Conservation (phyloP, 1,140 invertebrate genomes). For the Colletes latitarsis region DNA sequence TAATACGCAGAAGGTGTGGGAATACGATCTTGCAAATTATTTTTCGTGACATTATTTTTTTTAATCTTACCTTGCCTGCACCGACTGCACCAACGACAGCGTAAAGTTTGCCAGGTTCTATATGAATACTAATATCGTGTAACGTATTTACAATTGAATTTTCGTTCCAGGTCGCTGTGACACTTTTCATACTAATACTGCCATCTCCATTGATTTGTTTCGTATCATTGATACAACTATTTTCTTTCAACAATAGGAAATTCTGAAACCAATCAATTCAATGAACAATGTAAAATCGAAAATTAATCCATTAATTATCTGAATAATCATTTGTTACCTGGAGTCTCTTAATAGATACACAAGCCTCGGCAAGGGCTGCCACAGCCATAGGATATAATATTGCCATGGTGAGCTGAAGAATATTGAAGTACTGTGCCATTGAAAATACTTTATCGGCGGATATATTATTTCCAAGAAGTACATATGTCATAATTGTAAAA, state of each 20-base stretch:
- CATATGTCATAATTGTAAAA: conserved; percentile 86
- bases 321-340: conserved; percentile 75
- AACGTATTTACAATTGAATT: conserved; percentile 83
- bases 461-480: conserved; percentile 84
- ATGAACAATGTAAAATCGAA: neutral
- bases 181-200: conserved; percentile 79
- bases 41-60: neutral
- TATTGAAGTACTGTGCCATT: conserved; percentile 88
- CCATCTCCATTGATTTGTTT: conserved; percentile 63
- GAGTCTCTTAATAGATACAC: conserved; percentile 85
- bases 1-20: conserved; percentile 14
- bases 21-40: neutral
- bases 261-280: conserved; percentile 41
- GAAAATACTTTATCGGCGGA: conserved; percentile 88
- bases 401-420: conserved; percentile 87
- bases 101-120: conserved; percentile 85
- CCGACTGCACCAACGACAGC: conserved; percentile 90
- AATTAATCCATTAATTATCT: neutral
- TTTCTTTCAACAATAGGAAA: conserved; percentile 81
- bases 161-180: conserved; percentile 83
- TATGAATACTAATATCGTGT: conserved; percentile 83
- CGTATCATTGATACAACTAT: conserved; percentile 59
- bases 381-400: conserved; percentile 87
- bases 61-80: conserved; percentile 85
- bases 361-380: conserved; percentile 82